Evolutionary conservation across 2,888 invertebrate species (phyloP).

Genomic region (Hydropsyche betteni): DNA sequence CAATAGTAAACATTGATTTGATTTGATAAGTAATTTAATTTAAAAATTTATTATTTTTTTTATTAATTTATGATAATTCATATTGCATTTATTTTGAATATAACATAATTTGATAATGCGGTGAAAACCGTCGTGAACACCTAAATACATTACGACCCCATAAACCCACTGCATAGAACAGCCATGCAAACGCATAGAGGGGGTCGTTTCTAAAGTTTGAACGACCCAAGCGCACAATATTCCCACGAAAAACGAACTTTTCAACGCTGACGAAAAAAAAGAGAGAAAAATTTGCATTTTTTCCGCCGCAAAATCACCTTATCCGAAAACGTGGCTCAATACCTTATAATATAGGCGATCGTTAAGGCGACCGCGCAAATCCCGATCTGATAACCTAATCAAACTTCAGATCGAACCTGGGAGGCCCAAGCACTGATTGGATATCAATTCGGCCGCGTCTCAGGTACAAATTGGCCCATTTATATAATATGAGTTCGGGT

Average conservation of each 20-base stretch:
- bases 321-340: too few species aligned
- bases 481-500: not conserved
- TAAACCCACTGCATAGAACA: slow-evolving; percentile 19
- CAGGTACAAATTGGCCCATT: slow-evolving; percentile 44
- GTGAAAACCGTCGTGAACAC: not conserved
- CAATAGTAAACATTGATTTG: too few species aligned
- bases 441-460: slow-evolving; percentile 39
- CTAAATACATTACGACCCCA: slow-evolving; percentile 19
- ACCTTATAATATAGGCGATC: not conserved
- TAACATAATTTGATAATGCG: too few species aligned
- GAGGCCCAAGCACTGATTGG: slow-evolving; percentile 43
- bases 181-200: slow-evolving; percentile 3
- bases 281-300: too few species aligned
- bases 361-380: slow-evolving; percentile 30
- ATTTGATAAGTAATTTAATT: too few species aligned
- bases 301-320: too few species aligned
- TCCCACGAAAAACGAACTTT: too few species aligned
- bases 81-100: too few species aligned
- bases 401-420: slow-evolving; percentile 43
- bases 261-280: too few species aligned
- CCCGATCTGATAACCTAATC: slow-evolving; percentile 49
- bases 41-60: too few species aligned
- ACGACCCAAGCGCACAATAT: not conserved
- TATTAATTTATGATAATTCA: too few species aligned
- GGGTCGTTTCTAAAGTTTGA: slow-evolving; percentile 13